Evolutionary conservation across 2,888 invertebrate species (phyloP), one percentile per base, ranked within the genome.

Genomic region (Sussaba pulchella): DNA sequence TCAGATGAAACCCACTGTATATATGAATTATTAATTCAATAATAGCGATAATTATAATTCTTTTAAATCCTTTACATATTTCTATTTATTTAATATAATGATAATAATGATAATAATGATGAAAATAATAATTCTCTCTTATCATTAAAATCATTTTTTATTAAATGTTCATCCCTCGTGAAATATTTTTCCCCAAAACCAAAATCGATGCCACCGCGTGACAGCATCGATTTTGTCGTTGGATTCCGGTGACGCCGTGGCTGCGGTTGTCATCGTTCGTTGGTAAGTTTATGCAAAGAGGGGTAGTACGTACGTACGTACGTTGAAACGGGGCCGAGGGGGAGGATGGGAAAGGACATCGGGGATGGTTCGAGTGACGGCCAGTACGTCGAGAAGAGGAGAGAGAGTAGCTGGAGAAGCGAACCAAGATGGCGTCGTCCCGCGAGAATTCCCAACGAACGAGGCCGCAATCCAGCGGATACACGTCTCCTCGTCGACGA

Each of bases 401-500:
- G 24, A 47, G 73, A 50, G n/a, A n/a, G n/a, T n/a, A 66, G 41
- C 74, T 83, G 86, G 85, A 59, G 85, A 85, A 43, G 80, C 54
- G 73, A 70, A 77, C 89, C n/a, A 91, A 91, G 88, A 91, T 91
- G 91, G 91, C 90, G 88, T 83, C 85, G 75, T 89, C 89, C 88
- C 89, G 78, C 67, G 90, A 89, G 90, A 83, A 84, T 89, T 88
- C 82, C 72, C 31, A n/a, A 76, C 75, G 88, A 90, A 90, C 89
- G 90, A 90, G 88, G 88, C 89, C 90, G 90, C 90, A 89, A 91
- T 91, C 90, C 90, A 88, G 86, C 85, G 88, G 86, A 89, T 90
- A 88, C 89, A 89, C 87, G 89, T 89, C 86, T 87, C 88, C 88
- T 87, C 90, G 89, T 87, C 88, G 88, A 88, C 73, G 87, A 86